phyloP scores from a whole-genome alignment of 2,888 invertebrate genomes.

The Oscheius sp. region DNA sequence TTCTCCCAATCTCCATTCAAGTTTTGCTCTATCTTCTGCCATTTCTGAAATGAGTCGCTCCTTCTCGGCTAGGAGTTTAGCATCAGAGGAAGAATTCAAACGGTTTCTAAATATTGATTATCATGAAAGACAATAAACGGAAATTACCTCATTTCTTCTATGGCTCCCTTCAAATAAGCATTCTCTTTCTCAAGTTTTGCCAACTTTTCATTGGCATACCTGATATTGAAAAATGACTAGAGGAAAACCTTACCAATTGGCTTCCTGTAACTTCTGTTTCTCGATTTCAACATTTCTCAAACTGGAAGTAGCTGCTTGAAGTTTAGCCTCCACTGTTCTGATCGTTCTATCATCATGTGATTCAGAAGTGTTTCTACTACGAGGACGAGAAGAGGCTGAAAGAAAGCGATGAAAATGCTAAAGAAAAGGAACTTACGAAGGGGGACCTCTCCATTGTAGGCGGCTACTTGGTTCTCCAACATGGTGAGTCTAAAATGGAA shows the following conservation, averaged over 20 bases:
- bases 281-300: slow-evolving; percentile 40
- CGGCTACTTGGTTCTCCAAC: slow-evolving; percentile 40
- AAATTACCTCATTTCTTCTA: slow-evolving; percentile 47
- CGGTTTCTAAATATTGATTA: slow-evolving; percentile 33
- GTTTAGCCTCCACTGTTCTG: slow-evolving; percentile 43
- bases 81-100: slow-evolving; percentile 36
- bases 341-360: slow-evolving; percentile 27
- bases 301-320: slow-evolving; percentile 37
- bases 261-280: slow-evolving; percentile 48
- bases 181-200: slow-evolving; percentile 51
- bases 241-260: slow-evolving; percentile 39
- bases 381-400: slow-evolving; percentile 22
- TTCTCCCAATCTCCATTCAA: slow-evolving; percentile 60
- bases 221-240: not conserved
- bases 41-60: slow-evolving; percentile 48
- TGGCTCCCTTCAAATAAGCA: slow-evolving; percentile 47
- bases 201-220: slow-evolving; percentile 41
- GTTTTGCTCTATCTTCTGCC: slow-evolving; percentile 56
- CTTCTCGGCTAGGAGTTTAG: slow-evolving; percentile 44
- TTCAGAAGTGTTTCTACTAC: slow-evolving; percentile 35
- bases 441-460: slow-evolving; percentile 35
- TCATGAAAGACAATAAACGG: not conserved
- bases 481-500: not conserved
- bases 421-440: not conserved
- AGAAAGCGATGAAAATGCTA: not conserved